Base-by-base conservation (phyloP, 2,797 vertebrate genomes). In the Gobionotothen gibberifrons region DNA sequence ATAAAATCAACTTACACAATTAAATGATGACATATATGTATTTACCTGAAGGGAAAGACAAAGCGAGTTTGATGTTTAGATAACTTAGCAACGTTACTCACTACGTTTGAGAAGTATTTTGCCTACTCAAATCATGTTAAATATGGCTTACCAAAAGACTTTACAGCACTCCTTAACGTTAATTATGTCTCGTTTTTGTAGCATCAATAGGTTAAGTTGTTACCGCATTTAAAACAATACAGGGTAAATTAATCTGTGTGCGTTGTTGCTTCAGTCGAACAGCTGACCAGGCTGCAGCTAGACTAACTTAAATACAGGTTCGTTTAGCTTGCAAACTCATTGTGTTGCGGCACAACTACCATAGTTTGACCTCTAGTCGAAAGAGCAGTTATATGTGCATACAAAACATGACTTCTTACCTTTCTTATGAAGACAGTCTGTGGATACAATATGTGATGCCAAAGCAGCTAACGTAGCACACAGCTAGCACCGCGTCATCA, bases 401-500 rank as follows among this genome's bases (percentile, higher is more conserved):
- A 17, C 9, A 19, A 1, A 14, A 16, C 2, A 53, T 0, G 7
- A 29, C 0, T 3, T n/a, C 62, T 69, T 74, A 76, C 73, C 54
- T 8, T 13, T n/a, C 0, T n/a, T n/a, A 4, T 2, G 12, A 64
- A 79, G 43, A 32, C 15, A 39, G 52, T 15, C 39, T n/a, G 11
- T 15, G 10, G 9, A 21, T 22, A 21, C 52, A 65, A 29, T 6
- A 2, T 0, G 17, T 1, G 9, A 39, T 1, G 42, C 16, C 8
- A 10, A 12, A 42, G 16, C 43, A 10, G 40, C 19, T 13, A 2
- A 8, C 5, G 19, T 19, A 2, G 6, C 16, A 4, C 3, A 10
- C 5, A n/a, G 46, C 39, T 43, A 17, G 1, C 3, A 0, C 1
- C 0, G 26, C 76, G 85, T 86, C 85, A 85, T 83, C 78, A 29